Percentiles rank a stretch among this genome's conserved stretches.
Evolutionary conservation across 2,113 vertebrate species (phyloP).

Genomic region (Regulus satrapa): DNA sequence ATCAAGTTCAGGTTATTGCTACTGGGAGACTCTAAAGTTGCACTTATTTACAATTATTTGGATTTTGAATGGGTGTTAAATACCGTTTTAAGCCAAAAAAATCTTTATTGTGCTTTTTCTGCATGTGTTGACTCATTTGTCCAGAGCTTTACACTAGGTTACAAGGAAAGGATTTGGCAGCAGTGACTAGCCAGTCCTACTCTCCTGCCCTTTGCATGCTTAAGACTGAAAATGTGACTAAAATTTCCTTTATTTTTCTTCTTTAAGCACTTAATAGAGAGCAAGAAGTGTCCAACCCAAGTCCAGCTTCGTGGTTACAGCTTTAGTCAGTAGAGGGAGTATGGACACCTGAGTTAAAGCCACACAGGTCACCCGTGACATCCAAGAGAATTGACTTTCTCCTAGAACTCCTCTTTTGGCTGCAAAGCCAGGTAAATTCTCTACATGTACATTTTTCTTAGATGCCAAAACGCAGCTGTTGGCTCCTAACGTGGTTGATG

Average conservation of each 20-base stretch:
- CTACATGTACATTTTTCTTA: neutral
- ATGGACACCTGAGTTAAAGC: neutral
- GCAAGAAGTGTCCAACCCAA: neutral
- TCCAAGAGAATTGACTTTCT: neutral
- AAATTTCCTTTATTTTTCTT: neutral
- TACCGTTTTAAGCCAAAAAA: neutral
- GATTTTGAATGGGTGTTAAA: neutral
- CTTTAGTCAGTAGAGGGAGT: constrained; percentile 50
- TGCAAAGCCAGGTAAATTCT: neutral
- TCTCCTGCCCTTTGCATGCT: neutral
- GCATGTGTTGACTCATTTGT: neutral
- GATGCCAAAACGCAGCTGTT: neutral
- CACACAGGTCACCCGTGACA: neutral
- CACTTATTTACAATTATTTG: neutral
- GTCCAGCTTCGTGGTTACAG: neutral
- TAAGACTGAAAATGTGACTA: neutral
- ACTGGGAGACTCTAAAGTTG: neutral
- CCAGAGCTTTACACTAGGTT: neutral
- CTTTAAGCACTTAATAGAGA: neutral
- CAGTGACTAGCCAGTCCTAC: neutral
- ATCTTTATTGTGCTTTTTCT: neutral
- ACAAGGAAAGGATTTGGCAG: neutral
- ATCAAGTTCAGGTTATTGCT: neutral
- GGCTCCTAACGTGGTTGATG: neutral
- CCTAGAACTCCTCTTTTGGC: neutral